Percentiles rank a stretch among this genome's conserved stretches.
phyloP scores from a whole-genome alignment of 2,888 invertebrate genomes.

The Tineola bisselliella region DNA sequence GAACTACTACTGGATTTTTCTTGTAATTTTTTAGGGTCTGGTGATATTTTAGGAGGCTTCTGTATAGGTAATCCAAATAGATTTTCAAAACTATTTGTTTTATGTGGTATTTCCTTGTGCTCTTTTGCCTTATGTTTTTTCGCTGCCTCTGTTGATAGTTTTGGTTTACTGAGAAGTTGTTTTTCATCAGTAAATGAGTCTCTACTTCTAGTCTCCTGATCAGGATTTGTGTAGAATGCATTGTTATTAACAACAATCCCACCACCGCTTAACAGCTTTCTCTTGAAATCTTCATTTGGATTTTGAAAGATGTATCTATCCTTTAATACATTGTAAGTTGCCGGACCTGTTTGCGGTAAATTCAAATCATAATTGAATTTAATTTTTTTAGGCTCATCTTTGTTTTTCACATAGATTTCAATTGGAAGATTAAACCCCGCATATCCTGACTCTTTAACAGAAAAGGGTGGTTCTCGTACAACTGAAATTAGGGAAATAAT shows the following conservation, averaged over 20 bases:
- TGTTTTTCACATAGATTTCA: constrained; percentile 88
- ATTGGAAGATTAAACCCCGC: constrained; percentile 92
- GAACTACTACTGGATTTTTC: constrained; percentile 32
- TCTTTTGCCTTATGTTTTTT: constrained; percentile 72
- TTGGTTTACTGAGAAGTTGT: constrained; percentile 76
- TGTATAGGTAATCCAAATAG: constrained; percentile 86
- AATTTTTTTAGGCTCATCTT: constrained; percentile 89
- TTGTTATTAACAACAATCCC: constrained; percentile 67
- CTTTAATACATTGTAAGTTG: constrained; percentile 75
- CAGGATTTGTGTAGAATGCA: constrained; percentile 56
- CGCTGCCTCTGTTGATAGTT: constrained; percentile 66
- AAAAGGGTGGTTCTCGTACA: constrained; percentile 90
- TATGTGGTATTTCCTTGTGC: constrained; percentile 61
- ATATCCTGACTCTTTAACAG: constrained; percentile 93
- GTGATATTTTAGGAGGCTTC: constrained; percentile 76
- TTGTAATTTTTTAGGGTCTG: constrained; percentile 70
- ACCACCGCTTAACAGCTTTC: constrained; percentile 88
- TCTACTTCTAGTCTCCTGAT: constrained; percentile 63
- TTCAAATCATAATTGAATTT: constrained; percentile 86
- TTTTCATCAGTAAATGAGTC: constrained; percentile 69
- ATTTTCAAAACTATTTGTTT: constrained; percentile 76
- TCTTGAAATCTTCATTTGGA: constrained; percentile 89
- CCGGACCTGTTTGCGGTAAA: constrained; percentile 78
- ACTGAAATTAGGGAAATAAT: constrained; percentile 63
- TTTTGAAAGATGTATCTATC: constrained; percentile 87